These are phyloP conservation scores for Zoanthus gigantus DNA, from an alignment of 92 coral and sea anemone species.

Conservation along the genomic window DNA sequence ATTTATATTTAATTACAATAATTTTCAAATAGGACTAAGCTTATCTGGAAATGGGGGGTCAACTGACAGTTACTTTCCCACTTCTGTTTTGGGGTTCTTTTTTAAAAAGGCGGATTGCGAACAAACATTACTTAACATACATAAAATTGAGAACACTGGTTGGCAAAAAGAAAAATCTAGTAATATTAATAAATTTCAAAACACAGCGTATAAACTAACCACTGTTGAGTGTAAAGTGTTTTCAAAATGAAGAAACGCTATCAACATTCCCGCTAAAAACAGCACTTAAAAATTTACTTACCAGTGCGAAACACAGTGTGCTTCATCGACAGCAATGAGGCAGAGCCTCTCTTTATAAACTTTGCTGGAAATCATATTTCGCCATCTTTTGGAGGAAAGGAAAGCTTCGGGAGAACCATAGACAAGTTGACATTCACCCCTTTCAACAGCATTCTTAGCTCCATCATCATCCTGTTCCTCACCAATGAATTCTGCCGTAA, in stretches of 20 bases:
- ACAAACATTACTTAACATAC: slow-evolving; percentile 11
- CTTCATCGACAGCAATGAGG: slow-evolving; percentile 50
- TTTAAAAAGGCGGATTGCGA: slow-evolving; percentile 16
- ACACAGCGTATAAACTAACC: slow-evolving; percentile 13
- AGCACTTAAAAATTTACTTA: slow-evolving; percentile 14
- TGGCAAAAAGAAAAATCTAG: slow-evolving; percentile 3
- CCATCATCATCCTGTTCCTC: slow-evolving; percentile 54
- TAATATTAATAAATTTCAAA: background rate
- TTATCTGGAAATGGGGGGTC: no score
- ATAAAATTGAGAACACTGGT: slow-evolving; percentile 21
- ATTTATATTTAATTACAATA: no score
- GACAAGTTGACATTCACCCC: slow-evolving; percentile 48
- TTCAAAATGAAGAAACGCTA: slow-evolving; percentile 18
- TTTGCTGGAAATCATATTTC: slow-evolving; percentile 19
- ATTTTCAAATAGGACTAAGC: no score
- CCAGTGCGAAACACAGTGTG: slow-evolving; percentile 49
- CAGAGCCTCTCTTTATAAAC: slow-evolving; percentile 42
- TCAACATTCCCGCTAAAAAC: slow-evolving; percentile 13
- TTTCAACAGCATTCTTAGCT: slow-evolving; percentile 47
- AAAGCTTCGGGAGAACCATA: slow-evolving; percentile 54
- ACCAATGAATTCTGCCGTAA: slow-evolving; percentile 48
- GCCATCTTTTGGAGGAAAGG: slow-evolving; percentile 45
- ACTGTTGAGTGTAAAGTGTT: slow-evolving; percentile 16
- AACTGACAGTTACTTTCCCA: no score
- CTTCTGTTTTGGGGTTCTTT: slow-evolving; percentile 7